Conservation (phyloP, 2,113 vertebrate species). For the Irena cyanogastra region DNA sequence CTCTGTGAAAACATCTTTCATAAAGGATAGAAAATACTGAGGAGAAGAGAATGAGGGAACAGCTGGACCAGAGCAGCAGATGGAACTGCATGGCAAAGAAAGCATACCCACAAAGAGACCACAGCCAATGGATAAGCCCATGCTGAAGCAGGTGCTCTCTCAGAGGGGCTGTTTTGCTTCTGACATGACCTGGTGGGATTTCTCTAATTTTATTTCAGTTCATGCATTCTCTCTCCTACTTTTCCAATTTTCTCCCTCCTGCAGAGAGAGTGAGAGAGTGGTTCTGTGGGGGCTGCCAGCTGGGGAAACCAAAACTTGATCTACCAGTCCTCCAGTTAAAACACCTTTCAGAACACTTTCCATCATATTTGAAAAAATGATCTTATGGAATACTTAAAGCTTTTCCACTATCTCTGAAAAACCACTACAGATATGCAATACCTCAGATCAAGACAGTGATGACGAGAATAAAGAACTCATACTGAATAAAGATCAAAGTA, state of each 20-base stretch:
- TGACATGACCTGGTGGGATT: not conserved
- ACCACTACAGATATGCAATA: not conserved
- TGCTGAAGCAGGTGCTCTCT: not conserved
- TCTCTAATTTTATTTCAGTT: not conserved
- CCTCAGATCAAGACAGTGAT: not conserved
- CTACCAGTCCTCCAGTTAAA: not conserved
- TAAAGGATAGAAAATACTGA: fast-evolving
- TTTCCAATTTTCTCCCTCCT: not conserved
- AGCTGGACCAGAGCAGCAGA: fast-evolving
- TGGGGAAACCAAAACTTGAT: not conserved
- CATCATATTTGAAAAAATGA: not conserved
- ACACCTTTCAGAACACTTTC: not conserved
- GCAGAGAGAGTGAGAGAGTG: fast-evolving
- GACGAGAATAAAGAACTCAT: not conserved
- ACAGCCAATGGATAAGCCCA: fast-evolving
- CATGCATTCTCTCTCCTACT: not conserved
- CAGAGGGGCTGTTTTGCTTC: not conserved
- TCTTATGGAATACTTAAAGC: not conserved
- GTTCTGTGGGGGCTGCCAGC: not conserved
- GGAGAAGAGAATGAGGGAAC: not conserved
- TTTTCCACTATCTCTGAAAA: not conserved
- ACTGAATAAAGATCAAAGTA: not conserved
- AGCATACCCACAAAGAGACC: too few relatives aligned
- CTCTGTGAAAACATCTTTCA: not conserved
- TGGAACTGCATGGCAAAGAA: not conserved